A percentile compares a stretch with the other conserved stretches of the same genome.
Conservation (phyloP, 2,797 vertebrate species). For the Gambusia yucatana region DNA sequence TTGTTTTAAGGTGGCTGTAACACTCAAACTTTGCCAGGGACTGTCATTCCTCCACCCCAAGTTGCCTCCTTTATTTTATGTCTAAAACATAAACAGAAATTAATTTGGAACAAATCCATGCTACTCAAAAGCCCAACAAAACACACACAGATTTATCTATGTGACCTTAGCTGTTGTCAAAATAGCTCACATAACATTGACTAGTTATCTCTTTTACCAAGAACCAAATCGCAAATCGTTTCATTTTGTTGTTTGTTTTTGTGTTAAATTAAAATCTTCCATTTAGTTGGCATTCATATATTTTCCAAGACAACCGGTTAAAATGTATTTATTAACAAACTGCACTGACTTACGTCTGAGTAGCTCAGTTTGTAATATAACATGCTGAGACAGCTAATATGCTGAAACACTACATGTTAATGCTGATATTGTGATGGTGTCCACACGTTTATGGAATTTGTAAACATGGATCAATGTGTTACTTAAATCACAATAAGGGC, state of each 20-base stretch:
- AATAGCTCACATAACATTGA: background rate
- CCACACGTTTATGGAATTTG: background rate
- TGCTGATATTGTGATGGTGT: background rate
- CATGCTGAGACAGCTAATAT: background rate
- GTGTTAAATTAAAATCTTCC: background rate
- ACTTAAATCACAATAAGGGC: background rate
- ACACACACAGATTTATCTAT: slow-evolving; percentile 26
- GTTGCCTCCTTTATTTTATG: slow-evolving; percentile 23
- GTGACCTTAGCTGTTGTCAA: slow-evolving; percentile 22
- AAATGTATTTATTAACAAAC: background rate
- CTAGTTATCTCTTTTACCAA: background rate
- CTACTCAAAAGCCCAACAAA: slow-evolving; percentile 26
- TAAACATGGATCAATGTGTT: background rate
- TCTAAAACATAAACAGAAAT: slow-evolving; percentile 9
- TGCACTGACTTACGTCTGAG: background rate
- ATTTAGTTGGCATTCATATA: background rate
- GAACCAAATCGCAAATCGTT: background rate
- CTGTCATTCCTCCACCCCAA: background rate
- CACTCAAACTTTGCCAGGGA: background rate
- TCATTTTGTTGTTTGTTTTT: background rate
- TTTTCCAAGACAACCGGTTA: background rate
- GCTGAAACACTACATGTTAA: background rate
- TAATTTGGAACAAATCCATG: slow-evolving; percentile 14
- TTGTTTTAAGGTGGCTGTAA: background rate
- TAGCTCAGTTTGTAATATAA: background rate